phyloP scores from a whole-genome alignment of 2,113 vertebrate genomes.

The Oreocharis arfaki region DNA sequence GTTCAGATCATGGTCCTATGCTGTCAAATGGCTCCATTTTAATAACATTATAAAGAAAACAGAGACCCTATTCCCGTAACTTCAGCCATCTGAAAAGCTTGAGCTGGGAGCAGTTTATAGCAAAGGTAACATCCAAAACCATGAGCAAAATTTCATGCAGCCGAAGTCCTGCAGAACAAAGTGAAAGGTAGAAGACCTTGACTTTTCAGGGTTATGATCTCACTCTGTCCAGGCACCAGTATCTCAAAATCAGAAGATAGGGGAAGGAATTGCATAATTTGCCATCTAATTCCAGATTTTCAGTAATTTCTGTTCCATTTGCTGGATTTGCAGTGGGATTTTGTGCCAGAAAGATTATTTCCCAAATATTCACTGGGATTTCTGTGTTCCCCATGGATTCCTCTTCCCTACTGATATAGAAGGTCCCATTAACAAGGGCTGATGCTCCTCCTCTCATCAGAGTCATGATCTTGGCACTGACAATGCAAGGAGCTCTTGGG shows the following conservation, averaged over 20 bases:
- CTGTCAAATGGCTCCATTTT: background rate
- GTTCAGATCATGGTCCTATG: background rate
- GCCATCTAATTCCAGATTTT: background rate
- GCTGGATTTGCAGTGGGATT: background rate
- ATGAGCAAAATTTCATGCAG: background rate
- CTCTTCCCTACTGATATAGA: background rate
- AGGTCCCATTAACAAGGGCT: background rate
- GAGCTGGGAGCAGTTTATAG: background rate
- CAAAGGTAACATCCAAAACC: background rate
- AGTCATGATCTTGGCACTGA: background rate
- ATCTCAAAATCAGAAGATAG: background rate
- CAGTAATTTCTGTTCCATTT: background rate
- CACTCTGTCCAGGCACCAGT: background rate
- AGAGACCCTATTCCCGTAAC: background rate
- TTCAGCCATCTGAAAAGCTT: background rate
- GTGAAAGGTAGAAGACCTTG: background rate
- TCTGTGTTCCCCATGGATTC: rapidly evolving
- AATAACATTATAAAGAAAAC: background rate
- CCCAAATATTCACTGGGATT: background rate
- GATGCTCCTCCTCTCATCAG: background rate
- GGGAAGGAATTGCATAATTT: background rate
- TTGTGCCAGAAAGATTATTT: background rate
- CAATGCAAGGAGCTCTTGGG: background rate
- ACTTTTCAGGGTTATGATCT: background rate
- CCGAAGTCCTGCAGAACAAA: background rate